Conservation (phyloP, 2,797 vertebrate genomes). For the Gadopsis bispinosus region DNA sequence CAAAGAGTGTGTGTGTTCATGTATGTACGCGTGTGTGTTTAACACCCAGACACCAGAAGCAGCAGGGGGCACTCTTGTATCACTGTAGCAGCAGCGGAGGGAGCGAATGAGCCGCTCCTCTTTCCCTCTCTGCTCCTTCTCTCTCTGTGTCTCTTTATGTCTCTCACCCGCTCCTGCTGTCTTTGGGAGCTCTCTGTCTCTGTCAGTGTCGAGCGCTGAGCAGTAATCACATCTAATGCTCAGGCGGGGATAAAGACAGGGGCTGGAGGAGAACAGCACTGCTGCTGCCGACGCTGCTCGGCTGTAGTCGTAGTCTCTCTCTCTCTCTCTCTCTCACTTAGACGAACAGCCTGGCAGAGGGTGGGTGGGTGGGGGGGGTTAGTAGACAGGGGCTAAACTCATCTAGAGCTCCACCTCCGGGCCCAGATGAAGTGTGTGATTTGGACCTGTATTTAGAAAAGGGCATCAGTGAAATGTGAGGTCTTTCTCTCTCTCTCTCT, state of each 20-base stretch:
- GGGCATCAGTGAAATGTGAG: conserved; percentile 79
- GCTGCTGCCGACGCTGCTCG: conserved; percentile 64
- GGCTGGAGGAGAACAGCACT: conserved; percentile 77
- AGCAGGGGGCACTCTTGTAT: conserved; percentile 96
- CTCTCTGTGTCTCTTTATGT: conserved; percentile 59
- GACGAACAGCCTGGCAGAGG: conserved; percentile 57
- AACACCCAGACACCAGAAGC: conserved; percentile 71
- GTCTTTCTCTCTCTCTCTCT: conserved; percentile 64
- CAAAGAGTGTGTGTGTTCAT: conserved; percentile 41
- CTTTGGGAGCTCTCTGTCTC: conserved; percentile 83
- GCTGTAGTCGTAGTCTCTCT: conserved; percentile 56
- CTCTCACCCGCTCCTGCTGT: conserved; percentile 77
- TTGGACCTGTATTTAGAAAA: conserved; percentile 81
- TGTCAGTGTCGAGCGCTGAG: conserved; percentile 84
- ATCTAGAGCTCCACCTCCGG: conserved; percentile 78
- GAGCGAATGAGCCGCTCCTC: conserved; percentile 52
- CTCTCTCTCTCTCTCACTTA: conserved; percentile 33
- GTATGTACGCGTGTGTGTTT: conserved; percentile 38
- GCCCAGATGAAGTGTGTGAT: conserved; percentile 81
- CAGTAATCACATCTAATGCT: conserved; percentile 90
- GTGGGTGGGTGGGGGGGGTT: conserved; percentile 32
- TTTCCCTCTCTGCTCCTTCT: conserved; percentile 43
- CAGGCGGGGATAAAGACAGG: conserved; percentile 85
- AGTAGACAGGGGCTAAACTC: conserved; percentile 77
- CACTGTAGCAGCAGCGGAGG: conserved; percentile 66